Conservation (phyloP, 2,113 vertebrate species). For the Nyctibius bracteatus region DNA sequence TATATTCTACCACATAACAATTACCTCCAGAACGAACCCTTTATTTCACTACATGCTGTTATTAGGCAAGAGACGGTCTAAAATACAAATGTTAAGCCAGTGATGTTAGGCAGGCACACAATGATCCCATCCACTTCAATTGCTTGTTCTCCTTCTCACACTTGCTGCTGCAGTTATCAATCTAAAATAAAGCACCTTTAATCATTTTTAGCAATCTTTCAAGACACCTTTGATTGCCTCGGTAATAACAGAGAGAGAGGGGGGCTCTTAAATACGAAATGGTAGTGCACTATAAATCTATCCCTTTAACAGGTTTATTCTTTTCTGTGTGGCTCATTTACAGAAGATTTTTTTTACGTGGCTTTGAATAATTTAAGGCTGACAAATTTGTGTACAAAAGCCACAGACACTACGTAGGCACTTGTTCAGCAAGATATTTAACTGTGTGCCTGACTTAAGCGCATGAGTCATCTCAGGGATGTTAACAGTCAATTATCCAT, state of each 20-base stretch:
- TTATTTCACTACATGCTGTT: conserved; percentile 74
- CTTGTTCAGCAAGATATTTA: not conserved
- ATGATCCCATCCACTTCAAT: not conserved
- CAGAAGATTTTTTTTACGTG: not conserved
- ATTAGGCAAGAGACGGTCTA: conserved; percentile 65
- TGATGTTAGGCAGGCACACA: conserved; percentile 33
- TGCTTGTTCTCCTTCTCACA: not conserved
- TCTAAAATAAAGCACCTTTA: conserved; percentile 64
- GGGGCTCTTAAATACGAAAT: conserved; percentile 34
- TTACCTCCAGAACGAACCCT: conserved; percentile 73
- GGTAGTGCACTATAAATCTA: conserved; percentile 12
- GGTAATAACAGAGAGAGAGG: not conserved
- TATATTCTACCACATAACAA: conserved; percentile 77
- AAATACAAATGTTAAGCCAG: conserved; percentile 69
- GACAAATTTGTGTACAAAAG: not conserved
- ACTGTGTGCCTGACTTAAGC: not conserved
- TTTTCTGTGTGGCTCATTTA: conserved; percentile 34
- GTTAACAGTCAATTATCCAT: conserved; percentile 15
- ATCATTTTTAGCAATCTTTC: conserved; percentile 61
- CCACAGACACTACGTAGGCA: not conserved
- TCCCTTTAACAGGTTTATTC: conserved; percentile 4
- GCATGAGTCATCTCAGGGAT: not conserved
- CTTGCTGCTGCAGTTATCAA: conserved; percentile 32
- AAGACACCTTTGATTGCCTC: conserved; percentile 37
- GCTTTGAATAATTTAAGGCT: not conserved